Percentiles rank a stretch among this genome's conserved stretches.
Conservation (phyloP, 1,140 invertebrate species). For the Diachasmimorpha longicaudata region DNA sequence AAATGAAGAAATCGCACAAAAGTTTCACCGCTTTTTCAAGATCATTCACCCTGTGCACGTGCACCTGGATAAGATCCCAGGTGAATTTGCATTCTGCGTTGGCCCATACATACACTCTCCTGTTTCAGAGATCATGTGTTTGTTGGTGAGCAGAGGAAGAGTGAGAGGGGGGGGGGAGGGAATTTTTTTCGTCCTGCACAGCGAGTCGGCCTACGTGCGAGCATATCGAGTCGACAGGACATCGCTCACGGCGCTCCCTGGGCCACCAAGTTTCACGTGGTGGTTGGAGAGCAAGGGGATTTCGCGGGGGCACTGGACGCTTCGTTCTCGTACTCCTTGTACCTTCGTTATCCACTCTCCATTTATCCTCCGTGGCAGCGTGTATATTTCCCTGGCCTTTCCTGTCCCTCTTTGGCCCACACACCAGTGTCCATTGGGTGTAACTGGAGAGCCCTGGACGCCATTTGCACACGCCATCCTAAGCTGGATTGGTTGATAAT, state of each 20-base stretch:
- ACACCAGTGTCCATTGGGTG: background rate
- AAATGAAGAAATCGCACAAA: background rate
- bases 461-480: no score
- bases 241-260: conserved; percentile 54
- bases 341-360: conserved; percentile 55
- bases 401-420: background rate
- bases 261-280: conserved; percentile 29
- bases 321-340: conserved; percentile 53
- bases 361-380: conserved; percentile 47
- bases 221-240: conserved; percentile 40
- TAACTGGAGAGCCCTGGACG: background rate
- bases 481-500: no score
- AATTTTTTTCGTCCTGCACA: no score
- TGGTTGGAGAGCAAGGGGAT: background rate
- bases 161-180: no score
- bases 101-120: conserved; percentile 36
- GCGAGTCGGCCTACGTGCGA: conserved; percentile 34
- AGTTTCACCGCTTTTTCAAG: conserved; percentile 24
- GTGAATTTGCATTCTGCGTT: conserved; percentile 46
- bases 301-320: conserved; percentile 34
- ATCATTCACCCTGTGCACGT: conserved; percentile 48
- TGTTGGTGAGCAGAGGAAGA: background rate
- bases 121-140: conserved; percentile 25
- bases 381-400: conserved; percentile 33
- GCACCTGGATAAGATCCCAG: conserved; percentile 45